Evolutionary conservation across 2,797 vertebrate species (phyloP).

Genomic region (Rhinatrema bivittatum): DNA sequence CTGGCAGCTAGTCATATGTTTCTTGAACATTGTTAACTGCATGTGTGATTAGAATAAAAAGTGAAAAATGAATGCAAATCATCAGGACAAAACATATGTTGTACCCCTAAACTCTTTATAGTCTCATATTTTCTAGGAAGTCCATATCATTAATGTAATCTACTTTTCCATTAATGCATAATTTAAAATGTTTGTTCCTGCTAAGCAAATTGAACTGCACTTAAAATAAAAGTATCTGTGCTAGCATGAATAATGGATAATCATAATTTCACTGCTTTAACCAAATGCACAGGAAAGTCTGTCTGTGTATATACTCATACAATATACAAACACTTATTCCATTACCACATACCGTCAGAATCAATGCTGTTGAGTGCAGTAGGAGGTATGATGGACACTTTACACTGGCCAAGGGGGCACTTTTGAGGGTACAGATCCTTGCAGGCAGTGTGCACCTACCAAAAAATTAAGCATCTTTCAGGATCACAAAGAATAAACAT

Average conservation of each 20-base stretch:
- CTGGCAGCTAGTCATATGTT: too few species aligned
- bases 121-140: too few species aligned
- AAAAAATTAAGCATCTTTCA: constrained; percentile 27
- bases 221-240: constrained; percentile 10
- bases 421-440: constrained; percentile 87
- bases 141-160: constrained; percentile 10
- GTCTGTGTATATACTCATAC: constrained; percentile 10
- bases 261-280: not conserved
- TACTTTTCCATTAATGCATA: constrained; percentile 1
- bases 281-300: constrained; percentile 3
- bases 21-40: too few species aligned
- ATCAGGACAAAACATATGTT: too few species aligned
- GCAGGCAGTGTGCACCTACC: constrained; percentile 91
- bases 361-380: constrained; percentile 97
- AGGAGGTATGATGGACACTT: constrained; percentile 97
- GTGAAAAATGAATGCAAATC: too few species aligned
- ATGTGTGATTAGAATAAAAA: too few species aligned
- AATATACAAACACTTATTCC: too few species aligned
- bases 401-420: constrained; percentile 95
- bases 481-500: too few species aligned
- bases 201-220: constrained; percentile 16
- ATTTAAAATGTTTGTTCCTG: constrained; percentile 18
- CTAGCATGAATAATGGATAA: constrained; percentile 11
- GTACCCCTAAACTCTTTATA: too few species aligned
- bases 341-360: constrained; percentile 80